A percentile compares a stretch with the other conserved stretches of the same genome.
Evolutionary conservation across 1,140 invertebrate species (phyloP).

Genomic region (Saccostrea cuccullata): DNA sequence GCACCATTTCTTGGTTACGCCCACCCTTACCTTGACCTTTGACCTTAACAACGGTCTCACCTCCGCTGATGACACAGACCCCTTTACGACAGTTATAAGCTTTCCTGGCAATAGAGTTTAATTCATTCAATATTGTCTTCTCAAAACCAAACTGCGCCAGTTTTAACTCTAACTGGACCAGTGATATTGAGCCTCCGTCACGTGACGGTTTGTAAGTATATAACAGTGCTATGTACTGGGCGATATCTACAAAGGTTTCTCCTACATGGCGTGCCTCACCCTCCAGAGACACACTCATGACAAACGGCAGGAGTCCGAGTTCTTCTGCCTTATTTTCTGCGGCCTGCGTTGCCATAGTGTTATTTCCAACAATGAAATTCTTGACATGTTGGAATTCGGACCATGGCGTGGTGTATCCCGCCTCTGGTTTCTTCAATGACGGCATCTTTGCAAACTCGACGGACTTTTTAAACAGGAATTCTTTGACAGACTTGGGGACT

Average conservation of each 20-base stretch:
- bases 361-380: constrained; percentile 91
- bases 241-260: constrained; percentile 75
- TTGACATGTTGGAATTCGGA: constrained; percentile 68
- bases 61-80: constrained; percentile 87
- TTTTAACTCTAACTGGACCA: constrained; percentile 65
- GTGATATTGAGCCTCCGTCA: constrained; percentile 40
- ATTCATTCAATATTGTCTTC: constrained; percentile 68
- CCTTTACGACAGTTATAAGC: constrained; percentile 62
- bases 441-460: constrained; percentile 40
- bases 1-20: constrained; percentile 93
- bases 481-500: constrained; percentile 61
- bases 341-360: constrained; percentile 85
- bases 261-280: constrained; percentile 86
- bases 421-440: background rate
- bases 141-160: constrained; percentile 64
- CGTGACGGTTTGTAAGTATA: constrained; percentile 47
- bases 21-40: constrained; percentile 88
- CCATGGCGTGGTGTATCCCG: background rate
- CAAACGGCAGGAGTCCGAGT: constrained; percentile 82
- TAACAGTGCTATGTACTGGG: constrained; percentile 64
- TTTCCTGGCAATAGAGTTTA: constrained; percentile 52
- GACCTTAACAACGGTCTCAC: constrained; percentile 94
- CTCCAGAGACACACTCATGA: constrained; percentile 84
- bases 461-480: constrained; percentile 52
- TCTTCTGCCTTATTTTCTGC: constrained; percentile 80